Evolutionary conservation across 2,113 vertebrate species (phyloP).

Genomic region (Limanda limanda): DNA sequence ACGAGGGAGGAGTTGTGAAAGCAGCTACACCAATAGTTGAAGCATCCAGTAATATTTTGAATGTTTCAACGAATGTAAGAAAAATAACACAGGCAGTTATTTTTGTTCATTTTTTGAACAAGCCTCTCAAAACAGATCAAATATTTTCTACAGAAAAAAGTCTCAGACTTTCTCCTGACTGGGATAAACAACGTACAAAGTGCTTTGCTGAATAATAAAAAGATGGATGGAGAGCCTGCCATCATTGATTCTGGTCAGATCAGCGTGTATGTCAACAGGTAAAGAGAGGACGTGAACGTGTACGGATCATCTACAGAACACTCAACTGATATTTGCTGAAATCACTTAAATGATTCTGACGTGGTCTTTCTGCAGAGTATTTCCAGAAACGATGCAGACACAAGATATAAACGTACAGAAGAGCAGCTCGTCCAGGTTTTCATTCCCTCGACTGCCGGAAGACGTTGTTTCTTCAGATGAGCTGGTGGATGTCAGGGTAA

Average conservation of each 20-base stretch:
- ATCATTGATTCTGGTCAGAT: constrained; percentile 84
- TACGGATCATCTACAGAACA: background rate
- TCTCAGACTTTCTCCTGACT: constrained; percentile 80
- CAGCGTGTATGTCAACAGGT: constrained; percentile 92
- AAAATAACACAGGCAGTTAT: constrained; percentile 28
- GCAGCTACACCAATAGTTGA: constrained; percentile 84
- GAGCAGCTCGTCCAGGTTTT: constrained; percentile 84
- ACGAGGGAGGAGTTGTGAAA: constrained; percentile 71
- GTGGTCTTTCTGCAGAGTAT: constrained; percentile 64
- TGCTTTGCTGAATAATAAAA: constrained; percentile 85
- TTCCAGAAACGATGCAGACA: constrained; percentile 69
- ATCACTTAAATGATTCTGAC: background rate
- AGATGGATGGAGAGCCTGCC: constrained; percentile 79
- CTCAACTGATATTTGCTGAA: background rate
- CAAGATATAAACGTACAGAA: constrained; percentile 75
- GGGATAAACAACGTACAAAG: constrained; percentile 87
- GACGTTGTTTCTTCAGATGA: constrained; percentile 74
- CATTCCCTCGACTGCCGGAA: constrained; percentile 82
- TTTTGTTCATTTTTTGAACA: background rate
- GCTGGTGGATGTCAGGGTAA: constrained; percentile 90
- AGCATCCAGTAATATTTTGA: constrained; percentile 88
- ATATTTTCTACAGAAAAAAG: constrained; percentile 67
- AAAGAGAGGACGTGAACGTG: constrained; percentile 28
- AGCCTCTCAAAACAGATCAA: background rate
- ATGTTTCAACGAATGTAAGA: constrained; percentile 78